Evolutionary conservation across 1,140 invertebrate genomes (phyloP), one percentile per base, ranked within the genome.

Genomic region (Zophobas atratus): DNA sequence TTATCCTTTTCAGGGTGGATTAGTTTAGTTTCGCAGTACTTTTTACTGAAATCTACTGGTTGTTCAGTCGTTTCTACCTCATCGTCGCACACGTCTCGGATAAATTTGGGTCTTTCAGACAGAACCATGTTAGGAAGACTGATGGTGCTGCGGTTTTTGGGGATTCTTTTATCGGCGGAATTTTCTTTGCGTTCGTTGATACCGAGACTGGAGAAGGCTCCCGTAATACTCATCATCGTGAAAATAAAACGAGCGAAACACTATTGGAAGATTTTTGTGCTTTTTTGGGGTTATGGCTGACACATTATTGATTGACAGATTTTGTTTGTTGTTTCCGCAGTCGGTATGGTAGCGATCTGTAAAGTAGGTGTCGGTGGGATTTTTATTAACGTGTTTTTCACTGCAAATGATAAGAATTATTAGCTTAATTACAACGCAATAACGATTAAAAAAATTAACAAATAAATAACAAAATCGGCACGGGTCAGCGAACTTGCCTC

Each of bases 21-120:
- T 35, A 81, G 81, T 81, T 88, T 88, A 0, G 88, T 88, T 80
- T 90, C 90, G 4, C 88, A 88, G 83, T 90, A 92, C 84, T 92
- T 92, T 63, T 89, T 87, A 81, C 91, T 92, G 81, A 90, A 93
- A 83, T 93, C 90, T 67, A 92, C 89, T 0, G 92, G 91, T 80
- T 91, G 90, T 80, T 92, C 92, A 71, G 88, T 88, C 79, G 87
- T 85, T 81, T 90, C 89, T 73, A 89, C 87, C 84, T 90, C 89
- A 83, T 91, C 89, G 70, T 86, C 79, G 73, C 81, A 83, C 75
- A 72, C 55, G 33, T 38, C 32, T 55, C 2, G n/a, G 46, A 53
- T 2, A 57, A 76, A 70, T 38, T 33, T 8, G 8, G 32, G 46
- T 32, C 35, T n/a, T n/a, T 63, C 35, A 38, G 57, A 1, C 1